Evolutionary conservation across 1,140 invertebrate species (phyloP), one percentile per base, ranked within the genome.

Genomic region (Neodiprion fabricii): DNA sequence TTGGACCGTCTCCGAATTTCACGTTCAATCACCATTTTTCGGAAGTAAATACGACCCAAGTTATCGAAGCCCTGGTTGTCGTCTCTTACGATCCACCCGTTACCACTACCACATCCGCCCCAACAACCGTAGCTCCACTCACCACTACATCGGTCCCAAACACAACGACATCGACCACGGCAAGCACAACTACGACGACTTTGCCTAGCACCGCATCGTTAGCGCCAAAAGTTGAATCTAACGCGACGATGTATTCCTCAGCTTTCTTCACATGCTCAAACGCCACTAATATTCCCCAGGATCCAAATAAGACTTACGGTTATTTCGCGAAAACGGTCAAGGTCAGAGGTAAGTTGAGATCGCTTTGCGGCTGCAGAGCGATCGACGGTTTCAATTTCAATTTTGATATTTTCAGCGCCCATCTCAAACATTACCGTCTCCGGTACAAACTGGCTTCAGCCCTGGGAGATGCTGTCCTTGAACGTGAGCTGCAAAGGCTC

Each of bases 381-480:
- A 67, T 71, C 21, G 23, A 66, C 23, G 17, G 47, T 9, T 67
- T 74, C 28, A 48, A 53, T 70, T 72, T 75, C 0, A 5, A 76
- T 75, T 74, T 74, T 75, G 68, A 73, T 80, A 83, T 90, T 5
- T 89, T 28, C 80, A 95, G 94, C 90, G 79, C 93, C 94, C 1
- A 89, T 96, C 74, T 84, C 88, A 14, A 91, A 92, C 78, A 85
- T 95, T 10, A 91, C 90, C 11, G 90, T 94, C 7, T 90, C 89
- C 14, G 94, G 94, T 8, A 91, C 92, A 53, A 94, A 93, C 79
- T 96, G 95, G 95, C 88, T 96, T 14, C 91, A 95, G 79, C 92
- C 94, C 68, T 95, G 94, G 68, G 93, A 95, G 72, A 86, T 95
- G 67, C 82, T 96, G n/a, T 90, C 91, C 71, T 82, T 96, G 7